These are phyloP conservation scores for Venturia canescens DNA, from an alignment of 1,140 invertebrate genomes.

Conservation along the genomic window DNA sequence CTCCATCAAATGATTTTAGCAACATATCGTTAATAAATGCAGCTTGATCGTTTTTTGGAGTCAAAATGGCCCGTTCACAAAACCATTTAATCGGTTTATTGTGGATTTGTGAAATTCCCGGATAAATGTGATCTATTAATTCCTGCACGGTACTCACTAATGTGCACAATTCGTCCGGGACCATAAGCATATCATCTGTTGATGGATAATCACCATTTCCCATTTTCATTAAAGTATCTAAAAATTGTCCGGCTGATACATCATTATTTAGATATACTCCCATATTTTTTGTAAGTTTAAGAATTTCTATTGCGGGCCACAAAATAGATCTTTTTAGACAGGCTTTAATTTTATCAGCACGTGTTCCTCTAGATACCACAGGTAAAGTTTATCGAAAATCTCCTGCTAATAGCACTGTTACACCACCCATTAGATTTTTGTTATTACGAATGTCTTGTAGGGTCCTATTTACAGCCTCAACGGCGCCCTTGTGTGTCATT, in stretches of 20 bases:
- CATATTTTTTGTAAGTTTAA: conserved; percentile 72
- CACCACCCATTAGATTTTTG: conserved; percentile 58
- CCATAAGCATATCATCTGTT: conserved; percentile 15
- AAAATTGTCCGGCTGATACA: conserved; percentile 65
- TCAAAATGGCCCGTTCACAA: conserved; percentile 67
- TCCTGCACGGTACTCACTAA: conserved; percentile 58
- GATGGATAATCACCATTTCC: conserved; percentile 5
- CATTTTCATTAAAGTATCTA: conserved; percentile 55
- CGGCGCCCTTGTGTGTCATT: too few relatives aligned
- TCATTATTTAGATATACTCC: conserved; percentile 69
- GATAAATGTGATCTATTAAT: conserved; percentile 58
- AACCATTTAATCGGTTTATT: conserved; percentile 69
- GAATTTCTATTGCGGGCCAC: conserved; percentile 62
- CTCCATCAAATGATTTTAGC: conserved; percentile 60
- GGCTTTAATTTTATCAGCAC: conserved; percentile 58
- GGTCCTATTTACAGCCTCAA: conserved; percentile 55
- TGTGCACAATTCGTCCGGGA: conserved; percentile 51
- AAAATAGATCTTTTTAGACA: conserved; percentile 68
- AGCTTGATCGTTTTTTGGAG: conserved; percentile 70
- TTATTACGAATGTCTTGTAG: conserved; percentile 61
- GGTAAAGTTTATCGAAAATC: conserved; percentile 76
- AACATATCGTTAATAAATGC: conserved; percentile 60
- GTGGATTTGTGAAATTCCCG: conserved; percentile 67
- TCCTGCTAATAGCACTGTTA: conserved; percentile 63
- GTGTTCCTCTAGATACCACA: conserved; percentile 68